phyloP scores from a whole-genome alignment of 2,797 vertebrate genomes.

The Diplodus puntazzo region DNA sequence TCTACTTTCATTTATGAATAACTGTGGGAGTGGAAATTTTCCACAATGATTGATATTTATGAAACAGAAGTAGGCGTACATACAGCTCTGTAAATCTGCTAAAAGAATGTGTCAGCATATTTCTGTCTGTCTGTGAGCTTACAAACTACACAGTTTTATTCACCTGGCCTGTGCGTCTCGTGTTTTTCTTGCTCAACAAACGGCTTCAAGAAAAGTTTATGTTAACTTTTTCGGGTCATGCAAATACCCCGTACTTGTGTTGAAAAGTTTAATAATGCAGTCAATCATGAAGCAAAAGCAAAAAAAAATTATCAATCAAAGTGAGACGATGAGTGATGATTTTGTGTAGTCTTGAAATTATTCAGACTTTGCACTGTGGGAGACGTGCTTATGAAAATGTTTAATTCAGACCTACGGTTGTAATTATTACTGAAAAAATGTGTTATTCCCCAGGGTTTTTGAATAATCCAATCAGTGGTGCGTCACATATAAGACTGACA shows the following conservation, averaged over 20 bases:
- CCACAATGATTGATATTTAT: background rate
- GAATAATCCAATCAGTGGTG: conserved; percentile 19
- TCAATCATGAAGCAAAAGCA: too few relatives aligned
- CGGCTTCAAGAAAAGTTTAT: background rate
- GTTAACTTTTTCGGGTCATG: background rate
- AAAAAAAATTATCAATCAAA: background rate
- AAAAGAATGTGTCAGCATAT: too few relatives aligned
- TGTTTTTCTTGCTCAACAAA: background rate
- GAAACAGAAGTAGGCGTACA: background rate
- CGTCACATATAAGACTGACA: conserved; percentile 20
- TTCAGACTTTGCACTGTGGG: conserved; percentile 9
- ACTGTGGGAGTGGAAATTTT: background rate
- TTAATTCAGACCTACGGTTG: conserved; percentile 20
- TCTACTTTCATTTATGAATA: background rate
- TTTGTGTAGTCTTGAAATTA: conserved; percentile 2
- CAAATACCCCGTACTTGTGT: background rate
- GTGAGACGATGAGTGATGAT: background rate
- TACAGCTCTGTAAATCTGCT: background rate
- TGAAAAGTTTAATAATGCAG: background rate
- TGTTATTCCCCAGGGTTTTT: conserved; percentile 13
- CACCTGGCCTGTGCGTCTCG: background rate
- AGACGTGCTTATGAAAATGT: conserved; percentile 31
- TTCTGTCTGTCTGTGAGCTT: too few relatives aligned
- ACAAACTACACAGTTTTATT: too few relatives aligned
- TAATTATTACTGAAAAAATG: conserved; percentile 28